Evolutionary conservation across 2,888 invertebrate genomes (phyloP), one percentile per base, ranked within the genome.

Genomic region (Zeuzera pyrina): DNA sequence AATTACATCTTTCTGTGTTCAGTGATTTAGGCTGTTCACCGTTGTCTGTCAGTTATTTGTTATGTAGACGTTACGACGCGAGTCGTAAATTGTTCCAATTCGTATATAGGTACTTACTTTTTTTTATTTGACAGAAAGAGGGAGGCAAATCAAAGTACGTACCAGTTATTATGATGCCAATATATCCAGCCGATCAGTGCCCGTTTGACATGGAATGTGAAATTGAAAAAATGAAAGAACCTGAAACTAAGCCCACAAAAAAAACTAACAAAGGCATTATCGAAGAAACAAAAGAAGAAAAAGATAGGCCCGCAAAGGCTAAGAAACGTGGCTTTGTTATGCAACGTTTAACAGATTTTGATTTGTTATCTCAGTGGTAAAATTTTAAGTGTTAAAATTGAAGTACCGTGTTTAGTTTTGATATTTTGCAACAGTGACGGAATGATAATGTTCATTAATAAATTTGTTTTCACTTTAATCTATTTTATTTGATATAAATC

Each of bases 91-190:
- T n/a, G n/a, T n/a, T n/a, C n/a, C n/a, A n/a, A n/a, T n/a, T n/a
- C n/a, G n/a, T n/a, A n/a, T n/a, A n/a, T n/a, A n/a, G n/a, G n/a
- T n/a, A n/a, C n/a, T n/a, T n/a, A n/a, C n/a, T n/a, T n/a, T n/a
- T n/a, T n/a, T n/a, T n/a, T n/a, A 25, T 34, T 41, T 42, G 48
- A 4, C 45, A 69, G 66, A 58, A 49, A 31, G 45, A 47, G 2
- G 54, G 55, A 8, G 47, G 47, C 0, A 53, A 56, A 22, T 59
- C 68, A 0, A 65, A 66, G 12, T 78, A 68, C 29, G 64, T 79
- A 2, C 79, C 79, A 2, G 62, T 81, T 1, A 70, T 81, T 21
- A 70, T 81, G 73, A 77, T 81, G 77, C 79, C 79, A 1, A 62
- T 81, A 31, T 65, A 62, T 31, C 43, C 74, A 2, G 65, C 74